Evolutionary conservation across 2,888 invertebrate genomes (phyloP).

Genomic region (Catocala fraxini): DNA sequence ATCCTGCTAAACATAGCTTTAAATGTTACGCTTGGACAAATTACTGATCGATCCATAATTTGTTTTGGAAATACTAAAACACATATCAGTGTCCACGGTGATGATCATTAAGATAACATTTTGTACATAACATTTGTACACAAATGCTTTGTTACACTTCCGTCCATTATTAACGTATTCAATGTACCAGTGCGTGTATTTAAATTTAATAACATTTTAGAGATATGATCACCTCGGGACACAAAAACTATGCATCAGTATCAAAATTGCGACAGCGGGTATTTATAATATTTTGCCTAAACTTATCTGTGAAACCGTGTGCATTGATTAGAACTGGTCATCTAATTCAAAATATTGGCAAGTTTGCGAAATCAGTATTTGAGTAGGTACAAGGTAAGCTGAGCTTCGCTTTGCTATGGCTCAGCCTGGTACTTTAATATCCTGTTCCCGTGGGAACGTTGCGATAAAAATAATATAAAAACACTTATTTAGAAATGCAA

Average conservation of each 20-base stretch:
- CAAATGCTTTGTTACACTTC: background rate
- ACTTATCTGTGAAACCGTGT: constrained; percentile 1
- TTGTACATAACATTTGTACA: background rate
- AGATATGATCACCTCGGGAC: background rate
- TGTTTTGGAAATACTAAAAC: constrained; percentile 13
- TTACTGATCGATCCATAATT: too few species aligned
- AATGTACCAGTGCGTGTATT: background rate
- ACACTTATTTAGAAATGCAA: too few species aligned
- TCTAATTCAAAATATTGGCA: constrained; percentile 9
- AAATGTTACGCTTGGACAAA: too few species aligned
- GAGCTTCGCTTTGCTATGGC: too few species aligned
- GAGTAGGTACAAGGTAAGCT: too few species aligned
- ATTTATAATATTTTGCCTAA: background rate
- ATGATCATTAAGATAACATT: constrained; percentile 35
- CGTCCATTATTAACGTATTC: background rate
- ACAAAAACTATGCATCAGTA: too few species aligned
- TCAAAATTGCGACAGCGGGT: background rate
- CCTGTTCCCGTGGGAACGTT: too few species aligned
- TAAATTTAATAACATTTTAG: background rate
- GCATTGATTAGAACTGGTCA: constrained; percentile 6
- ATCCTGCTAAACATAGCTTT: too few species aligned
- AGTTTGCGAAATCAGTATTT: constrained; percentile 4
- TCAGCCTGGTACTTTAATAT: too few species aligned
- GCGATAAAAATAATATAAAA: too few species aligned
- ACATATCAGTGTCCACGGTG: constrained; percentile 18